These are phyloP conservation scores for Sinocyclocheilus anophthalmus DNA, from an alignment of 2,113 vertebrate species.

Conservation along the genomic window DNA sequence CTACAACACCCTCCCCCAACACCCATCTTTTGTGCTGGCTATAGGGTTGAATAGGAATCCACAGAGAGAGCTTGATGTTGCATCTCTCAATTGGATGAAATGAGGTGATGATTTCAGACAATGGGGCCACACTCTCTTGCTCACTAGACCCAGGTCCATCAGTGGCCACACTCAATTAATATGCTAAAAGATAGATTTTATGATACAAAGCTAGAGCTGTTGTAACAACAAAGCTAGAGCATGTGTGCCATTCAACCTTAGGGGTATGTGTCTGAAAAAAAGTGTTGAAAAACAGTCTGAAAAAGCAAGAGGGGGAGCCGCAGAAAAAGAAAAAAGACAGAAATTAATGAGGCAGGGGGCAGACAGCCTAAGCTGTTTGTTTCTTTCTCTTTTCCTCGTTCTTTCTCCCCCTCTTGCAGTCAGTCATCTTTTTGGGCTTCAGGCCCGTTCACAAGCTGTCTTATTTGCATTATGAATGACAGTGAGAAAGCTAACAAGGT, in stretches of 20 bases:
- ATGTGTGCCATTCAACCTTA: slow-evolving; percentile 78
- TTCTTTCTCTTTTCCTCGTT: slow-evolving; percentile 61
- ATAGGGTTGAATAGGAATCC: slow-evolving; percentile 82
- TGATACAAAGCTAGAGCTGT: slow-evolving; percentile 79
- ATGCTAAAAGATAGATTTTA: slow-evolving; percentile 76
- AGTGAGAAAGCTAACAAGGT: slow-evolving; percentile 88
- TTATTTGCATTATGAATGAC: slow-evolving; percentile 89
- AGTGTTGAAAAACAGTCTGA: slow-evolving; percentile 55
- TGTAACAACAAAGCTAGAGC: slow-evolving; percentile 77
- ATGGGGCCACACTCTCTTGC: slow-evolving; percentile 78
- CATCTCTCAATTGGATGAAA: slow-evolving; percentile 83
- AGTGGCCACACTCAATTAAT: slow-evolving; percentile 83
- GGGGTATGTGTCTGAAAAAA: slow-evolving; percentile 72
- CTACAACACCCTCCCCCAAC: slow-evolving; percentile 64
- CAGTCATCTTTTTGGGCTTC: slow-evolving; percentile 73
- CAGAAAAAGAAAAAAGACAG: slow-evolving; percentile 65
- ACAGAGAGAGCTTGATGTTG: slow-evolving; percentile 79
- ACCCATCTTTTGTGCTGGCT: slow-evolving; percentile 77
- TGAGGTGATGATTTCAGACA: slow-evolving; percentile 86
- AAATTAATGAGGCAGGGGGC: slow-evolving; percentile 65
- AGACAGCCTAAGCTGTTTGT: slow-evolving; percentile 65
- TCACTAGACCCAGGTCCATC: slow-evolving; percentile 70
- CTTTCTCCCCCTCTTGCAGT: slow-evolving; percentile 66
- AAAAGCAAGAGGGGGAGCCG: slow-evolving; percentile 66
- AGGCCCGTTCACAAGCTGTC: slow-evolving; percentile 85